Evolutionary conservation across 2,113 vertebrate genomes (phyloP).

Genomic region (Labeo rohita): DNA sequence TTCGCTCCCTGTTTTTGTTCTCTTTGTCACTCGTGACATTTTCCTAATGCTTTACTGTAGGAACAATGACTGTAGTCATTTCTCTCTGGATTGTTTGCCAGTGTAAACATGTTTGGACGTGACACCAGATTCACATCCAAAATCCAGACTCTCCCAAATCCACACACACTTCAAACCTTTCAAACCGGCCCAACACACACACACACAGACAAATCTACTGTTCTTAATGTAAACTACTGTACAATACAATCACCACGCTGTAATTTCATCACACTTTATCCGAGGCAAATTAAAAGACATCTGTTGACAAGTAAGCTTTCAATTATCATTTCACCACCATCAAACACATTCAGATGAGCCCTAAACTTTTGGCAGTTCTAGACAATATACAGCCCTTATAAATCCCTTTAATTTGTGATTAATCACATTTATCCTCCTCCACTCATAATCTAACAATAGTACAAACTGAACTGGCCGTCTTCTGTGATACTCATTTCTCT

Average conservation of each 20-base stretch:
- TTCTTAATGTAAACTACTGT: background rate
- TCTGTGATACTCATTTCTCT: background rate
- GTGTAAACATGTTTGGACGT: constrained; percentile 34
- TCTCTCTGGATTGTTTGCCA: constrained; percentile 32
- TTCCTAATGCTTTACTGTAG: constrained; percentile 11
- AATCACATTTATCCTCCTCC: background rate
- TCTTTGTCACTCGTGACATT: background rate
- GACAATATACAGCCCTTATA: background rate
- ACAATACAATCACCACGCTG: background rate
- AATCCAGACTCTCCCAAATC: constrained; percentile 15
- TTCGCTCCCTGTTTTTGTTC: constrained; percentile 12
- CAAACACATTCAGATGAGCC: background rate
- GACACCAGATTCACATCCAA: constrained; percentile 15
- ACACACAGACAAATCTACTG: background rate
- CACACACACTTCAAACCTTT: constrained; percentile 23
- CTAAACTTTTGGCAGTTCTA: background rate
- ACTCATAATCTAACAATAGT: background rate
- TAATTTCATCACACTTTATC: background rate
- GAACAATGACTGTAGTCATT: constrained; percentile 21
- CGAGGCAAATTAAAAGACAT: background rate
- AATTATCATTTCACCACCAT: background rate
- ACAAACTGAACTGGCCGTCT: background rate
- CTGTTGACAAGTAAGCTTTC: background rate
- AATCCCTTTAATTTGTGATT: background rate
- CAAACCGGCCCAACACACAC: background rate